These are phyloP conservation scores for Microhierax caerulescens DNA, from an alignment of 2,797 vertebrate species.

Conservation along the genomic window DNA sequence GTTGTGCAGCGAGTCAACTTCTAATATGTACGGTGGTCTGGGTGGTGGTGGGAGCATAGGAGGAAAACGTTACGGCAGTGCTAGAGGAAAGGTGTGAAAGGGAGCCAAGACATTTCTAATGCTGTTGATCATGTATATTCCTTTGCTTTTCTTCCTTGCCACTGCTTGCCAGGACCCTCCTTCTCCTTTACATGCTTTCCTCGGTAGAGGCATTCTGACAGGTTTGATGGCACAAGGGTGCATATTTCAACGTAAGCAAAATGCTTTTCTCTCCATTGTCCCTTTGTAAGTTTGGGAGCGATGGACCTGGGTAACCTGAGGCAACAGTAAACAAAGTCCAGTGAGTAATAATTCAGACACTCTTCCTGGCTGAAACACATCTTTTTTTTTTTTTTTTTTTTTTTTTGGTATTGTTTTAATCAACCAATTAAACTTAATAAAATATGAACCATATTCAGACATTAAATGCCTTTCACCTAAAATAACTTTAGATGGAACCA, in stretches of 20 bases:
- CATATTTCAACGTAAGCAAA: not conserved
- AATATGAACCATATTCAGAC: not conserved
- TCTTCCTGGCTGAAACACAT: not conserved
- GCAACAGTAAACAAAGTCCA: not conserved
- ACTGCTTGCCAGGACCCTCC: not conserved
- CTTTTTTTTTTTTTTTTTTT: not conserved
- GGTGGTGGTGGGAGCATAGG: not conserved
- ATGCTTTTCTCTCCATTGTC: not conserved
- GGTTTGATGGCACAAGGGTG: not conserved
- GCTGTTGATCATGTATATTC: not conserved
- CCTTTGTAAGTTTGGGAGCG: not conserved
- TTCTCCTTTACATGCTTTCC: not conserved
- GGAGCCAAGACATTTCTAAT: not conserved
- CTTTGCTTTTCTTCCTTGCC: not conserved
- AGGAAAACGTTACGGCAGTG: not conserved
- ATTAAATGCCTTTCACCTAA: slow-evolving; percentile 32
- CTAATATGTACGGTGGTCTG: not conserved
- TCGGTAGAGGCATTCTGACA: not conserved
- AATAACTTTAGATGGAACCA: not conserved
- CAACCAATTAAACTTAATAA: not conserved
- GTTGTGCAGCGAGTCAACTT: not conserved
- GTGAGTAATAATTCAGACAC: not conserved
- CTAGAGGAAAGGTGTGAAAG: not conserved
- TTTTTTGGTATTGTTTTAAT: not conserved
- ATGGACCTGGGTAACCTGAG: not conserved